Evolutionary conservation across 2,113 vertebrate genomes (phyloP).

Genomic region (Ardeotis arabs): DNA sequence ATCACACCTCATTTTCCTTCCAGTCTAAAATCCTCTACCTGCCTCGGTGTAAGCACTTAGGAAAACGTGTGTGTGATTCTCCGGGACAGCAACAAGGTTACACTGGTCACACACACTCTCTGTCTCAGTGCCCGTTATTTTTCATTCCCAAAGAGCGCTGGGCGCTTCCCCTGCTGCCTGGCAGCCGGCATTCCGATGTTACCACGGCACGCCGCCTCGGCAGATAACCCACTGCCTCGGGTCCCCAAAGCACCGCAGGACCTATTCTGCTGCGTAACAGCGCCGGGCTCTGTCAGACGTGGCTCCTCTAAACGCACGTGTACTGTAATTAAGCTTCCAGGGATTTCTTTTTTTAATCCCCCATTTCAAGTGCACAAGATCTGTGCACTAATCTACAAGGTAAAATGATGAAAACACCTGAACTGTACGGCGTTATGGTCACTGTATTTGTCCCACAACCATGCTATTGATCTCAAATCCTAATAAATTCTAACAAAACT

Average conservation of each 20-base stretch:
- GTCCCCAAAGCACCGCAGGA: neutral
- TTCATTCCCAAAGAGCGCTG: neutral
- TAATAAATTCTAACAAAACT: neutral
- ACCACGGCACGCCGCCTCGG: no score
- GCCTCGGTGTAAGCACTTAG: neutral
- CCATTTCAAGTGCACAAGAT: neutral
- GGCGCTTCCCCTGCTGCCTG: neutral
- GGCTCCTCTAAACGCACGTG: neutral
- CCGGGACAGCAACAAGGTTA: neutral
- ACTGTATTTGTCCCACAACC: neutral
- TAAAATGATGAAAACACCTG: neutral
- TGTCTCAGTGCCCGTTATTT: neutral
- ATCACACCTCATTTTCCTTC: neutral
- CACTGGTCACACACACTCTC: neutral
- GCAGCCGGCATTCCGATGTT: no score
- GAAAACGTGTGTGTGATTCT: fast-evolving
- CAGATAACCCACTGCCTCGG: no score
- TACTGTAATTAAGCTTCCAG: neutral
- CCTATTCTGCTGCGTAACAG: fast-evolving
- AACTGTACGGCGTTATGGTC: neutral
- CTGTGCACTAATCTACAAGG: neutral
- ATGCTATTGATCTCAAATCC: neutral
- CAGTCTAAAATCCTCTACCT: neutral
- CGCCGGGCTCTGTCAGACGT: fast-evolving
- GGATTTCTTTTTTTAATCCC: fast-evolving